Conservation (phyloP, 2,797 vertebrate genomes). For the Orientallactaga sibirica region DNA sequence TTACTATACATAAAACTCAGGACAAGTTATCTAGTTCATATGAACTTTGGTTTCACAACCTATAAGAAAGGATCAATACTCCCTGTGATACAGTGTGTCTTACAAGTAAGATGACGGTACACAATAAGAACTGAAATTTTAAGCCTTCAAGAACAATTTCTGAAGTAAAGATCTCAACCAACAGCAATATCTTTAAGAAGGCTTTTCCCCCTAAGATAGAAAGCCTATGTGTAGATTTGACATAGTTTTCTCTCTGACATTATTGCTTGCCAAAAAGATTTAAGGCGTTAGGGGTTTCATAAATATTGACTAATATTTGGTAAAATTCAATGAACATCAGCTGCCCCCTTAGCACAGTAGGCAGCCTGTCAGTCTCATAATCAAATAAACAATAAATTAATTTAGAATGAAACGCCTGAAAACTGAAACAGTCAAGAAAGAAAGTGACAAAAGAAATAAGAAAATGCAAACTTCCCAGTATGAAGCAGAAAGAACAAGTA, state of each 20-base stretch:
- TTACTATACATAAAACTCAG: slow-evolving; percentile 18
- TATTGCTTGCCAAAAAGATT: slow-evolving; percentile 30
- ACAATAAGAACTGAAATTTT: slow-evolving; percentile 38
- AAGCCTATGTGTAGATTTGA: neutral
- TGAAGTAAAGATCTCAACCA: slow-evolving; percentile 28
- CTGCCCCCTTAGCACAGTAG: no score
- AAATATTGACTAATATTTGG: slow-evolving; percentile 29
- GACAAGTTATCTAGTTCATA: slow-evolving; percentile 35
- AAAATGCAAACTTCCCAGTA: slow-evolving; percentile 43
- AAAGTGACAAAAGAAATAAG: slow-evolving; percentile 45
- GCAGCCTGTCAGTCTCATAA: no score
- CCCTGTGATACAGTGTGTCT: slow-evolving; percentile 19
- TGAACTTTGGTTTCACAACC: slow-evolving; percentile 15
- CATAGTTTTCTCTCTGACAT: slow-evolving; percentile 40
- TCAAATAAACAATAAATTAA: slow-evolving; percentile 34
- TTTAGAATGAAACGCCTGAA: slow-evolving; percentile 55
- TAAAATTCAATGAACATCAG: neutral
- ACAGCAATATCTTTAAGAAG: neutral
- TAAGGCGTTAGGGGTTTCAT: slow-evolving; percentile 7
- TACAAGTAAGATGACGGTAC: slow-evolving; percentile 41
- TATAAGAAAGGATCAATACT: slow-evolving; percentile 20
- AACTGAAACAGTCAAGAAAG: slow-evolving; percentile 41
- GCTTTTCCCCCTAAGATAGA: slow-evolving; percentile 43
- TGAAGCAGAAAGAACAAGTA: slow-evolving; percentile 1
- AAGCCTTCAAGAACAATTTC: slow-evolving; percentile 38